These are phyloP conservation scores for Apamea epomidion DNA, from an alignment of 2,888 invertebrate species.

Conservation along the genomic window DNA sequence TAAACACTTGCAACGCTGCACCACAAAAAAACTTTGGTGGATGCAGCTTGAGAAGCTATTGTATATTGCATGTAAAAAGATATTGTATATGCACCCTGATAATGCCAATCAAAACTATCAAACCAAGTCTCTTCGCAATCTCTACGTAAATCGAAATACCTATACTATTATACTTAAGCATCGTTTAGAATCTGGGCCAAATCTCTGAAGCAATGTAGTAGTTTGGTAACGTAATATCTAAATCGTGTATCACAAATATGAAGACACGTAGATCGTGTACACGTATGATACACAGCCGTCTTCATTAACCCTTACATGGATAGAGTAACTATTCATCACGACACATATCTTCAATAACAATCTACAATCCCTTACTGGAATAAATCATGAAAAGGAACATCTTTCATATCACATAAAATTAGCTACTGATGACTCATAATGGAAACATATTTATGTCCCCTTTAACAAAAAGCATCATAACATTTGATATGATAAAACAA, in stretches of 20 bases:
- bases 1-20: too few species aligned
- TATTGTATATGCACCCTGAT: neutral
- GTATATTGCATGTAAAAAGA: too few species aligned
- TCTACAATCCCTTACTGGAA: neutral
- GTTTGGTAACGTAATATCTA: constrained; percentile 22
- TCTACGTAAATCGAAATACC: neutral
- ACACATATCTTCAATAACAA: constrained; percentile 13
- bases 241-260: constrained; percentile 9
- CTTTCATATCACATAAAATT: constrained; percentile 6
- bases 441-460: constrained; percentile 4
- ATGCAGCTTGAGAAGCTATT: too few species aligned
- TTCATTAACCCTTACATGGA: constrained; percentile 14
- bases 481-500: neutral
- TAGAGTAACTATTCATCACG: constrained; percentile 25
- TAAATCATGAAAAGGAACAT: constrained; percentile 33
- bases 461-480: constrained; percentile 23
- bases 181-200: neutral
- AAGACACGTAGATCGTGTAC: constrained; percentile 18
- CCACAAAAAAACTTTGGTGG: too few species aligned
- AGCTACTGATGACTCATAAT: constrained; percentile 15
- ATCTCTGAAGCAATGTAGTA: neutral
- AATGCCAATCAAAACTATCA: neutral
- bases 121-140: too few species aligned
- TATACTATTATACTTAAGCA: neutral
- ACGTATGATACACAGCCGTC: constrained; percentile 16